phyloP scores from a whole-genome alignment of 2,888 invertebrate species.

The Selenia dentaria region DNA sequence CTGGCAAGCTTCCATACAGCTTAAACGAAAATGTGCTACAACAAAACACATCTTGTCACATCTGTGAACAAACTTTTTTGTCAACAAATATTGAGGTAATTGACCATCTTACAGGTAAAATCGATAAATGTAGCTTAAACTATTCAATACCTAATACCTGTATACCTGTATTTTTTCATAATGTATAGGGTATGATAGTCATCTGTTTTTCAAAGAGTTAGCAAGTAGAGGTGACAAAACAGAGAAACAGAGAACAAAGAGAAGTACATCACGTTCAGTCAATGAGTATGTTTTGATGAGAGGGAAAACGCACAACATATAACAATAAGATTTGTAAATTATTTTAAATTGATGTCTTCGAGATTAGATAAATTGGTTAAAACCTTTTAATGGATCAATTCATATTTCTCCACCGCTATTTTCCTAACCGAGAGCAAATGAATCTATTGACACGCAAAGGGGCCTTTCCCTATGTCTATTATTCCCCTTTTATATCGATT shows the following conservation, averaged over 20 bases:
- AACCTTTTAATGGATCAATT: too few relatives aligned
- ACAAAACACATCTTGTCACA: conserved; percentile 5
- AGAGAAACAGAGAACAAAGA: conserved; percentile 16
- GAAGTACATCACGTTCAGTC: conserved; percentile 15
- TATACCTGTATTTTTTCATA: conserved; percentile 13
- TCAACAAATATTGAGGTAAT: neutral
- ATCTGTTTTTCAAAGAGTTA: conserved; percentile 13
- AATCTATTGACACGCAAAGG: conserved; percentile 27
- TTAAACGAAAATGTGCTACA: neutral
- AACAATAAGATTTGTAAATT: conserved; percentile 13
- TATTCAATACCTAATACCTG: conserved; percentile 4
- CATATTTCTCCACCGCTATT: neutral
- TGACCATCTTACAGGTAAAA: conserved; percentile 10
- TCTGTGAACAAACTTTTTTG: conserved; percentile 5
- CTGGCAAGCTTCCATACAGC: neutral
- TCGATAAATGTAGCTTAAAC: conserved; percentile 3
- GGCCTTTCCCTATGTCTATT: conserved; percentile 38
- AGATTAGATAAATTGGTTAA: too few relatives aligned
- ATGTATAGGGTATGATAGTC: conserved; percentile 17
- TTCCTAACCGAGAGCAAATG: neutral
- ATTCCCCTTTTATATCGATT: too few relatives aligned
- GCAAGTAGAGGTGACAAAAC: conserved; percentile 5
- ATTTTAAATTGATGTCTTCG: conserved; percentile 18
- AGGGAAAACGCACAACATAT: neutral
- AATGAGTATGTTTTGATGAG: conserved; percentile 1